Conservation (phyloP, 2,888 invertebrate species). For the Panzeria rudis region DNA sequence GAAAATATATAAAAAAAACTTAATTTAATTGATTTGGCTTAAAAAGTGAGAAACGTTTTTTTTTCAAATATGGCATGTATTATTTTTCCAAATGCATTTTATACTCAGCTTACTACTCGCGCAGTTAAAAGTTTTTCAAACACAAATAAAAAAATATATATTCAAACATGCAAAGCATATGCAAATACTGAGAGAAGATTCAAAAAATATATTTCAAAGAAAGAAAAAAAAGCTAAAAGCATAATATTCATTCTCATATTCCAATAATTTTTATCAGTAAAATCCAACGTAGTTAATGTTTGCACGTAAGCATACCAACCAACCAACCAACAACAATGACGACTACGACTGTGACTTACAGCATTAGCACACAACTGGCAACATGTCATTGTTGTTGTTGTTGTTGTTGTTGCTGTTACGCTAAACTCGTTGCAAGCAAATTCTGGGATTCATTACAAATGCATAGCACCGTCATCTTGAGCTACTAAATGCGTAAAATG, state of each 20-base stretch:
- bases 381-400: conserved; percentile 28
- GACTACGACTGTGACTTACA: not conserved
- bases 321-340: conserved; percentile 3
- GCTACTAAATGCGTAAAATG: conserved; percentile 60
- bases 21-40: conserved; percentile 42
- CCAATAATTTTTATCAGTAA: conserved; percentile 44
- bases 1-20: conserved; percentile 18
- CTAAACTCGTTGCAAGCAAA: conserved; percentile 42
- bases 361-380: conserved; percentile 38
- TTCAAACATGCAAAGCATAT: not conserved
- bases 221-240: not conserved
- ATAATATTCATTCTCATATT: conserved; percentile 30
- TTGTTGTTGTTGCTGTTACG: conserved; percentile 1
- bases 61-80: conserved; percentile 22
- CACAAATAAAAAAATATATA: not conserved
- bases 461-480: conserved; percentile 52
- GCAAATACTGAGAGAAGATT: not conserved
- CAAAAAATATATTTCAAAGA: conserved; percentile 9
- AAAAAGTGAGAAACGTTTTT: conserved; percentile 21
- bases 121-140: not conserved
- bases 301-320: conserved; percentile 41
- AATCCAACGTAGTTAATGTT: conserved; percentile 62
- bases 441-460: conserved; percentile 63
- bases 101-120: not conserved
- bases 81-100: conserved; percentile 7